Evolutionary conservation across 37 sponge, comb jelly and placozoan species (phyloP).

Genomic region (Aplysina aerophoba): DNA sequence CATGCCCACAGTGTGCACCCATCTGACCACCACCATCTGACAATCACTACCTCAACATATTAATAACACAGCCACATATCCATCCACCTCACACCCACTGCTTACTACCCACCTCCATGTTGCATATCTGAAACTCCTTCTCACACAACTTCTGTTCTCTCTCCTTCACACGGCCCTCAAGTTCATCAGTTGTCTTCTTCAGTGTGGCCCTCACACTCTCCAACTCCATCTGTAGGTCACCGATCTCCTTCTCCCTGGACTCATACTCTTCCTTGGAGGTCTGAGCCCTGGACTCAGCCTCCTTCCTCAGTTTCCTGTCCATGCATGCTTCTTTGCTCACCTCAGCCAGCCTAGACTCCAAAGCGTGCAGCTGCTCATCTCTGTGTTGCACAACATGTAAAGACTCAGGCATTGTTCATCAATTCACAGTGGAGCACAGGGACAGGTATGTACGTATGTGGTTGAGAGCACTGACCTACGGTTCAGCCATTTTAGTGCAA

Average conservation of each 20-base stretch:
- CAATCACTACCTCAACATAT: no score
- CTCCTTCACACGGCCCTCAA: background rate
- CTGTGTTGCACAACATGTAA: background rate
- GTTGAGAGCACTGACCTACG: constrained; percentile 25
- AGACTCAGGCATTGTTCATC: background rate
- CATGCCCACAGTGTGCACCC: no score
- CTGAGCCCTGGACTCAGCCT: background rate
- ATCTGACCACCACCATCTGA: no score
- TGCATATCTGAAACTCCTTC: constrained; percentile 5
- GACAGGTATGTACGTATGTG: no score
- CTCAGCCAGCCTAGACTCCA: constrained; percentile 37
- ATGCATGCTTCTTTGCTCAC: constrained; percentile 43
- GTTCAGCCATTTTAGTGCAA: constrained; percentile 48
- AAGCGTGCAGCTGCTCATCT: constrained; percentile 30
- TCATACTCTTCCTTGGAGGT: background rate
- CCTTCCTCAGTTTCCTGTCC: background rate
- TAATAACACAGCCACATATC: background rate
- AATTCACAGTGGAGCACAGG: background rate
- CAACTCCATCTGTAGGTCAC: background rate
- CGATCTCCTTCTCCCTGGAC: background rate
- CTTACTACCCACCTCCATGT: background rate
- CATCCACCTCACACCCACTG: background rate
- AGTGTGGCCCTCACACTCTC: background rate
- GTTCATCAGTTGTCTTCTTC: background rate
- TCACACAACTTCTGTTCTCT: background rate